Conservation (phyloP, 1,140 invertebrate genomes). For the Scaptomyza pallida region DNA sequence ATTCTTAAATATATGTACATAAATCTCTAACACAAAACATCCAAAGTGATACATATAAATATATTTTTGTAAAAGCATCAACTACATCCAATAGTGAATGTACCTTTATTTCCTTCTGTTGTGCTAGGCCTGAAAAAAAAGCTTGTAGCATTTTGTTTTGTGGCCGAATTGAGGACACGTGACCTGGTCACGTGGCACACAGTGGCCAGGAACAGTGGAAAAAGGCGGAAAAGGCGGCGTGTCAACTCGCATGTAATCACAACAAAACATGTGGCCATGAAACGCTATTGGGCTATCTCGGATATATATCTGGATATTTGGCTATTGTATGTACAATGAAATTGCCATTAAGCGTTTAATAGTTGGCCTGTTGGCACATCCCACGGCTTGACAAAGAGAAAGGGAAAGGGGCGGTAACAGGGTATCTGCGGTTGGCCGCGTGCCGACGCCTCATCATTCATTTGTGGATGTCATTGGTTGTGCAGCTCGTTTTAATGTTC, state of each 20-base stretch:
- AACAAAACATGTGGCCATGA: constrained; percentile 72
- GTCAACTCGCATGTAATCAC: constrained; percentile 77
- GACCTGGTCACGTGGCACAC: constrained; percentile 70
- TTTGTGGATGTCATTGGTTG: constrained; percentile 45
- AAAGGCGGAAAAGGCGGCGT: constrained; percentile 46
- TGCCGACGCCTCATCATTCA: constrained; percentile 70
- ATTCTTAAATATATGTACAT: too few relatives aligned
- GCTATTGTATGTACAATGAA: constrained; percentile 59
- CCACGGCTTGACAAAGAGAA: constrained; percentile 29
- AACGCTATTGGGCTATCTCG: constrained; percentile 53
- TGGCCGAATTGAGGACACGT: constrained; percentile 68
- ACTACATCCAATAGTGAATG: not conserved
- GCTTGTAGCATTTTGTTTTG: constrained; percentile 50
- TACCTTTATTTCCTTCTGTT: not conserved
- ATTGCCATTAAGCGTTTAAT: constrained; percentile 65
- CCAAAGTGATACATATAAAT: too few relatives aligned
- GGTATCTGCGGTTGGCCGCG: constrained; percentile 59
- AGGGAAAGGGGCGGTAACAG: not conserved
- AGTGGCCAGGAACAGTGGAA: not conserved
- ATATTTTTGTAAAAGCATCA: too few relatives aligned
- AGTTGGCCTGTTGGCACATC: constrained; percentile 62
- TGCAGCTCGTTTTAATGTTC: constrained; percentile 54
- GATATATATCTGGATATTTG: constrained; percentile 32
- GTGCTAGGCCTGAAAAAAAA: not conserved
- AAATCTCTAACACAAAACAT: too few relatives aligned